These are phyloP conservation scores for Rhynchomys soricoides DNA, from an alignment of 2,113 vertebrate genomes.

Conservation along the genomic window DNA sequence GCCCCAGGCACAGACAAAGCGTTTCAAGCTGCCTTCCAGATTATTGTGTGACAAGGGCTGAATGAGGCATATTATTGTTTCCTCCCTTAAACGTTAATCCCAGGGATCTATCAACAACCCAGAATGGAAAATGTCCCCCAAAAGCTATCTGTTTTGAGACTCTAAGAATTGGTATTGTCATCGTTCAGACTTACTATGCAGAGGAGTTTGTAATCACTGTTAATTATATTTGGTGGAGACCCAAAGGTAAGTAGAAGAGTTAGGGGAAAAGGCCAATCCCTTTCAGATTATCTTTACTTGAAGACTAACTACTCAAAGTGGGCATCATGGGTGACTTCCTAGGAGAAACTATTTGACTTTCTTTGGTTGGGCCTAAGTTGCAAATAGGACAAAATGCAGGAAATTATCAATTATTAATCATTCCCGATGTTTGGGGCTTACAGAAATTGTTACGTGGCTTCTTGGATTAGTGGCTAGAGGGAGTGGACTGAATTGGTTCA, in stretches of 20 bases:
- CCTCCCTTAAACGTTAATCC: not conserved
- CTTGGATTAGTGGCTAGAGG: not conserved
- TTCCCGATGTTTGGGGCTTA: not conserved
- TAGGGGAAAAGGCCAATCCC: not conserved
- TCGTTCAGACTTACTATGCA: not conserved
- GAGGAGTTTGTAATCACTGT: not conserved
- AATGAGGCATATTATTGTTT: no score
- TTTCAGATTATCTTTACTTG: constrained; percentile 20
- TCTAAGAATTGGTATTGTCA: not conserved
- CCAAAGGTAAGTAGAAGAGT: not conserved
- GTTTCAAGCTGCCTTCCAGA: not conserved
- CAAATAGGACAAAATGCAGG: not conserved
- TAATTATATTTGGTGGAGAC: not conserved
- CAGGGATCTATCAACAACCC: not conserved
- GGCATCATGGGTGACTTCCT: not conserved
- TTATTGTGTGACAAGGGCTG: not conserved
- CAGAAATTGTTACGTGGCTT: constrained; percentile 29
- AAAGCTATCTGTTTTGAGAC: not conserved
- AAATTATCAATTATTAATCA: constrained; percentile 3
- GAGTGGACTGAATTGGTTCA: not conserved
- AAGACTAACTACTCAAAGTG: not conserved
- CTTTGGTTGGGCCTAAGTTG: not conserved
- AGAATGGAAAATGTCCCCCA: not conserved
- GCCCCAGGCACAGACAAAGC: no score
- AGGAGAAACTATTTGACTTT: not conserved